Conservation (phyloP, 2,888 invertebrate genomes). For the Nephrotoma appendiculata region DNA sequence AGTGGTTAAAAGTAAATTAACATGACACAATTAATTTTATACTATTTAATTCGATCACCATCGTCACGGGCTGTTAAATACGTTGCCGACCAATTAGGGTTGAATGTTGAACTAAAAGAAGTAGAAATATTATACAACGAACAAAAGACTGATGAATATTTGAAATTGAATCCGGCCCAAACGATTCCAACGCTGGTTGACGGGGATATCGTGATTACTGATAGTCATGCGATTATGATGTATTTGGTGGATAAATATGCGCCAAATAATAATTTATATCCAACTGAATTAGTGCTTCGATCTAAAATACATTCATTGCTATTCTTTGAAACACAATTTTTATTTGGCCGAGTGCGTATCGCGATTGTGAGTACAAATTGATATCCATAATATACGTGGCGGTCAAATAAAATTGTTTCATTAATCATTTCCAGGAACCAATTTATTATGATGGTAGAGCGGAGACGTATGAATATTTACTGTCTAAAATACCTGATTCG, state of each 20-base stretch:
- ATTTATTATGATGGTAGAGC: neutral
- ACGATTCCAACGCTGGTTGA: too few species aligned
- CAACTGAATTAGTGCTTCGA: neutral
- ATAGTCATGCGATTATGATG: too few species aligned
- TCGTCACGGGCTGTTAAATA: neutral
- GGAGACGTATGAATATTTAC: neutral
- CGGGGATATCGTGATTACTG: too few species aligned
- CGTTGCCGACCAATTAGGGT: neutral
- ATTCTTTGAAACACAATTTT: neutral
- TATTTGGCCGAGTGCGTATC: neutral
- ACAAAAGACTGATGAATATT: neutral
- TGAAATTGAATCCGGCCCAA: too few species aligned
- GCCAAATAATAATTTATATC: neutral
- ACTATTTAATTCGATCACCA: neutral
- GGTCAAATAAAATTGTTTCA: neutral
- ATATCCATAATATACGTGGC: neutral
- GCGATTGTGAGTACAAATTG: neutral
- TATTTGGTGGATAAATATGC: neutral
- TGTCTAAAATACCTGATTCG: neutral
- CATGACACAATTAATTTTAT: neutral
- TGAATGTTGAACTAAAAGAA: neutral
- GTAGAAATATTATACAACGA: neutral
- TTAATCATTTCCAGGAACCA: neutral
- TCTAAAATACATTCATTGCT: neutral
- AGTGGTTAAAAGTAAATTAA: neutral